Conservation (phyloP, 2,113 vertebrate genomes). For the Phocoena sinus region DNA sequence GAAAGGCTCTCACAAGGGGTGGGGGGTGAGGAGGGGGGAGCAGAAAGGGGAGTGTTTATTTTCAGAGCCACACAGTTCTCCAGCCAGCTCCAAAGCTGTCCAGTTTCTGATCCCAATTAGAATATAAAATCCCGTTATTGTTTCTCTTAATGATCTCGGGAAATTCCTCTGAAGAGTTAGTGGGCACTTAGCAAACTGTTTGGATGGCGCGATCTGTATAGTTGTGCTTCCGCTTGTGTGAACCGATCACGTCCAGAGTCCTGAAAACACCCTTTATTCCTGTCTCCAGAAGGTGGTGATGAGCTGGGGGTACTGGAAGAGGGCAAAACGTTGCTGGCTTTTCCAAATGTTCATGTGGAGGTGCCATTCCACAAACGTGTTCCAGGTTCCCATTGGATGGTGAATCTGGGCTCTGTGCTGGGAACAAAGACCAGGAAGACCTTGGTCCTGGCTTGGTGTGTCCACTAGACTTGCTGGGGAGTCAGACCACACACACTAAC, state of each 20-base stretch:
- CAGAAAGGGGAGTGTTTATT: constrained; percentile 44
- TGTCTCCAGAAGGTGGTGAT: not conserved
- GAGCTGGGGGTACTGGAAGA: not conserved
- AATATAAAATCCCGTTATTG: constrained; percentile 42
- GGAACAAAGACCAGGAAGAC: not conserved
- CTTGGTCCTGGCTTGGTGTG: not conserved
- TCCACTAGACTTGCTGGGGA: not conserved
- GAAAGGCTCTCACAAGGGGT: constrained; percentile 5
- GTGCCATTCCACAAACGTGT: not conserved
- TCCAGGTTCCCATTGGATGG: not conserved
- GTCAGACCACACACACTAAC: not conserved
- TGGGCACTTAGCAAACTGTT: constrained; percentile 36
- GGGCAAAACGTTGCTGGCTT: not conserved
- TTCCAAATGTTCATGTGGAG: not conserved
- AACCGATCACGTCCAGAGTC: not conserved
- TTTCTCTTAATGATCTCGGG: constrained; percentile 54
- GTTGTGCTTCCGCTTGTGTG: not conserved
- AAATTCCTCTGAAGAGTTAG: constrained; percentile 60
- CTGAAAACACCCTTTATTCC: constrained; percentile 23
- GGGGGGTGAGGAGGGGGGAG: not conserved
- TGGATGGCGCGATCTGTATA: not conserved
- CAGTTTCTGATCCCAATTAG: constrained; percentile 51
- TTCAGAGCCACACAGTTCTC: constrained; percentile 37
- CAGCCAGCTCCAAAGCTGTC: constrained; percentile 29
- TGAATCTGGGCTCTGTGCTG: not conserved